phyloP scores from a whole-genome alignment of 2,888 invertebrate species.

The Aleiodes alternator region DNA sequence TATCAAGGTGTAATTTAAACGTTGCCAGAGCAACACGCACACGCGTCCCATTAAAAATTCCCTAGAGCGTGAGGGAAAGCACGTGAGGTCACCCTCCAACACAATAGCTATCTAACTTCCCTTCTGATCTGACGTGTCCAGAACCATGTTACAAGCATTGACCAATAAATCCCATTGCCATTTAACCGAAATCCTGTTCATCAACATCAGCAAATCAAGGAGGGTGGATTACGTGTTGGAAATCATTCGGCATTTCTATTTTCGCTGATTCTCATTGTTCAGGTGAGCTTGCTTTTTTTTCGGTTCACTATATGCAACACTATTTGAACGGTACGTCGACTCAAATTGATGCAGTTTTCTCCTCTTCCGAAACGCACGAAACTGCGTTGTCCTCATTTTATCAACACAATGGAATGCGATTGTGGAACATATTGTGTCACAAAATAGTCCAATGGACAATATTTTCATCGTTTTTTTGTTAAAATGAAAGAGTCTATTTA shows the following conservation, averaged over 20 bases:
- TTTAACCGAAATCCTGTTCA: too few relatives aligned
- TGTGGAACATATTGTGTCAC: slow-evolving; percentile 33
- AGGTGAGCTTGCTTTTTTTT: slow-evolving; percentile 8
- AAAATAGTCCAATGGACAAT: slow-evolving; percentile 41
- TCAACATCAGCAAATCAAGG: too few relatives aligned
- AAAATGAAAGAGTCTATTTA: slow-evolving; percentile 28
- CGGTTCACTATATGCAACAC: not conserved
- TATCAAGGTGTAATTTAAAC: slow-evolving; percentile 56
- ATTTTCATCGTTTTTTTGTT: slow-evolving; percentile 32
- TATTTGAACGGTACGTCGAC: slow-evolving; percentile 24
- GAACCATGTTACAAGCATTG: too few relatives aligned
- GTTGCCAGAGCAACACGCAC: slow-evolving; percentile 45
- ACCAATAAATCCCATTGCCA: too few relatives aligned
- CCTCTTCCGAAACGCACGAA: slow-evolving; percentile 11
- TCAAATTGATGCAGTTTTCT: slow-evolving; percentile 25
- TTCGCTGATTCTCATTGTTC: not conserved
- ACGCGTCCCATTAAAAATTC: slow-evolving; percentile 35
- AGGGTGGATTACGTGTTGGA: too few relatives aligned
- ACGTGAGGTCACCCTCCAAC: not conserved
- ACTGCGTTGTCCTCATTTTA: slow-evolving; percentile 41
- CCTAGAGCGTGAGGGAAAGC: slow-evolving; percentile 10
- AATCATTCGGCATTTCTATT: too few relatives aligned
- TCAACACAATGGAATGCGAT: slow-evolving; percentile 39
- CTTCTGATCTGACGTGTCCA: not conserved
- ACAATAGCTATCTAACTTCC: slow-evolving; percentile 8